These are phyloP conservation scores for Gymnobelideus leadbeateri DNA, from an alignment of 2,113 vertebrate genomes.

Conservation along the genomic window DNA sequence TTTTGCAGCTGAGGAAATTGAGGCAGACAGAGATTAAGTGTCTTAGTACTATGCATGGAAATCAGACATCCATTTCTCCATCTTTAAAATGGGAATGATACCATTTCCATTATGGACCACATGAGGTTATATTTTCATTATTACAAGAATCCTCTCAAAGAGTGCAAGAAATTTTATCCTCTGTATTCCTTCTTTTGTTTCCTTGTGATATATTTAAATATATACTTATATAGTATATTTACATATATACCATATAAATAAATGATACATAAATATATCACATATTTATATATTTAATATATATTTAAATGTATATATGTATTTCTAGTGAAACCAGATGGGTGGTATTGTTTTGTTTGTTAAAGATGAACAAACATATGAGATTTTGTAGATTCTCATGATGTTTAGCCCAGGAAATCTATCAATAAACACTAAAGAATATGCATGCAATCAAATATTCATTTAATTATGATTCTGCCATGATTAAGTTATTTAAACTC, in stretches of 20 bases:
- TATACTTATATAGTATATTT: too few relatives aligned
- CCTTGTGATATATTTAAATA: neutral
- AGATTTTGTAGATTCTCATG: neutral
- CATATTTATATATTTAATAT: neutral
- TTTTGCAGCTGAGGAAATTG: neutral
- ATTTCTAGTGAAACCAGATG: neutral
- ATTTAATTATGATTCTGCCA: neutral
- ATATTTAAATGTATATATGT: neutral
- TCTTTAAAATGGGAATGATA: neutral
- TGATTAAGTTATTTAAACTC: slow-evolving; percentile 26
- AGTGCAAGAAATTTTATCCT: neutral
- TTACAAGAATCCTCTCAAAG: slow-evolving; percentile 40
- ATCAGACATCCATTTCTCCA: neutral
- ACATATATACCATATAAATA: too few relatives aligned
- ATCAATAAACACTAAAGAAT: neutral
- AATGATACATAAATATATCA: too few relatives aligned
- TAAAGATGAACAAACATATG: slow-evolving; percentile 12
- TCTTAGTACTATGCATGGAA: neutral
- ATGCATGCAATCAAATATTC: slow-evolving; percentile 1
- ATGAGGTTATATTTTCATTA: neutral
- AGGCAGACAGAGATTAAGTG: neutral
- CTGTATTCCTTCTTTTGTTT: slow-evolving; percentile 12
- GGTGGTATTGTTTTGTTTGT: neutral
- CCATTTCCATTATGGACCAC: neutral
- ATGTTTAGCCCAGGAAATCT: neutral